Percentiles rank a stretch among this genome's conserved stretches.
Conservation (phyloP, 2,113 vertebrate genomes). For the Axis porcinus region DNA sequence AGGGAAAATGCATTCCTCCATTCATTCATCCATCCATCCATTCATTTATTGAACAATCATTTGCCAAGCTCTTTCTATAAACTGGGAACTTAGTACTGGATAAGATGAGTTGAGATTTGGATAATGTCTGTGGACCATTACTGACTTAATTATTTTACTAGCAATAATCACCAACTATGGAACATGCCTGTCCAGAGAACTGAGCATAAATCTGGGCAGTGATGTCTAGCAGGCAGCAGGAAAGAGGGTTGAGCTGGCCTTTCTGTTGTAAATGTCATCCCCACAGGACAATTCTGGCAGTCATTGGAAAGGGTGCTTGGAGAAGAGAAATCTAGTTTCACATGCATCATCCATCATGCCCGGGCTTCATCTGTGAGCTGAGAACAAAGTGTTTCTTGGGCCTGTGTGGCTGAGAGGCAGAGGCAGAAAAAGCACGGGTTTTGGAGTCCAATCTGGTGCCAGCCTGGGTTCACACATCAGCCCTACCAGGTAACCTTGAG, state of each 20-base stretch:
- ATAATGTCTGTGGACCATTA: neutral
- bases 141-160: neutral
- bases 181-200: neutral
- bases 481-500: neutral
- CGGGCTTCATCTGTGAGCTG: neutral
- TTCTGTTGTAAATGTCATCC: neutral
- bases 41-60: neutral
- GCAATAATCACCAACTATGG: neutral
- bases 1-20: neutral
- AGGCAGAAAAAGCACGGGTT: neutral
- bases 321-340: neutral
- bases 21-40: neutral
- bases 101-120: neutral
- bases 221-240: neutral
- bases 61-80: neutral
- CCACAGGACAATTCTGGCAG: constrained; percentile 1
- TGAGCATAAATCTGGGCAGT: neutral
- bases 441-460: neutral
- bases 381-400: neutral
- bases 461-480: neutral
- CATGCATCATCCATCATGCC: neutral
- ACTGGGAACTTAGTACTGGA: neutral
- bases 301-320: neutral
- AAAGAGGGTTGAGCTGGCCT: neutral
- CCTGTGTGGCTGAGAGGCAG: neutral